Evolutionary conservation across 2,113 vertebrate genomes (phyloP), one percentile per base, ranked within the genome.

Genomic region (Limnothrissa miodon): DNA sequence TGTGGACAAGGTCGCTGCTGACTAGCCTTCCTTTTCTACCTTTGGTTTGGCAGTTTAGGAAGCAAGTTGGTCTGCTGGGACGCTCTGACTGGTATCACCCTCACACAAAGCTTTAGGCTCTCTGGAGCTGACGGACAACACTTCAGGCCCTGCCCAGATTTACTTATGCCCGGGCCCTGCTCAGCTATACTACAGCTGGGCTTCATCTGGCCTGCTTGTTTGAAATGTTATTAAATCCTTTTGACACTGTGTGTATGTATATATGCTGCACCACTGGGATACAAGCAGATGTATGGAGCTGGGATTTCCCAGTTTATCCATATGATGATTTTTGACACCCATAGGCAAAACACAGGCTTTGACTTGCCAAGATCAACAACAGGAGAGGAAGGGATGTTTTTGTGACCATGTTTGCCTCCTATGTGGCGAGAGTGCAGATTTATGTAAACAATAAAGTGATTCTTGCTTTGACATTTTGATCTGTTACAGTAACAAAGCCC

Each of bases 401-500:
- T 74, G 25, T 13, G 13, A 17, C 66, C 66, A 17, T 39, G 66
- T 74, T 29, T 36, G 59, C 59, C 46, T 62, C 8, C 59, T 4
- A 29, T 62, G 66, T 74, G 66, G 29, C 13, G 29, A 74, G 10
- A 74, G 66, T 36, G 15, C 33, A 15, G 36, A 74, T 74, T 42
- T 42, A 42, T 42, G 29, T 36, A 74, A 74, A 74, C 17, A 74
- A 74, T 17, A 10, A 74, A 74, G 33, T 4, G 25, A 36, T 74
- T 74, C 33, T 74, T 74, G 36, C 66, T 11, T 13, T 74, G 66
- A 74, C 66, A 74, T 74, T 74, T 74, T 74, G 66, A 74, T 74
- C 29, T 33, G 33, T 74, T 74, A 74, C 66, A 74, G 66, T 74
- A 74, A 74, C 66, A 74, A 33, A 36, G 66, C 29, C 4, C 66